These are phyloP conservation scores for Rugalucina vietnamica DNA, from an alignment of 2,888 invertebrate genomes.

Conservation along the genomic window DNA sequence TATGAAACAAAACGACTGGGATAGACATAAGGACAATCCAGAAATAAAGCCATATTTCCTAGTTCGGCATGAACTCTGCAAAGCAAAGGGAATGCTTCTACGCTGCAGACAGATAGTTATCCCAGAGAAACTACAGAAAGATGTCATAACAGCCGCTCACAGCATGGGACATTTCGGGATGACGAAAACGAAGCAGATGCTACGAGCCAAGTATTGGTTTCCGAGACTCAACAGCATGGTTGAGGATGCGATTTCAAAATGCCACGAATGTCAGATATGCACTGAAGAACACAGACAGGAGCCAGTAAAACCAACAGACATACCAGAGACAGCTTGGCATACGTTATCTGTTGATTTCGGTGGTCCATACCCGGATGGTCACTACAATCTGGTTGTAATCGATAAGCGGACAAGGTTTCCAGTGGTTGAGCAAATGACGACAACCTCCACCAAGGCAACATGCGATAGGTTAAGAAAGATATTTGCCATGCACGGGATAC, in stretches of 20 bases:
- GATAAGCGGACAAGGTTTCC: no score
- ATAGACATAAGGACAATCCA: not conserved
- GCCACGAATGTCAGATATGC: conserved; percentile 34
- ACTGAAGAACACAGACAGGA: conserved; percentile 27
- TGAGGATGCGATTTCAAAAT: conserved; percentile 14
- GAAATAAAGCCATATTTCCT: conserved; percentile 21
- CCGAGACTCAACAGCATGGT: no score
- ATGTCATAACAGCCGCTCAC: conserved; percentile 18
- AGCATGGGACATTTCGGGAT: conserved; percentile 28
- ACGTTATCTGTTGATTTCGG: conserved; percentile 23
- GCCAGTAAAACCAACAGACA: conserved; percentile 27
- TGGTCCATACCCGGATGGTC: no score
- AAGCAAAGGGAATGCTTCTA: conserved; percentile 22
- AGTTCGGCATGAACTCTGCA: conserved; percentile 16
- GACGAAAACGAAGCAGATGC: conserved; percentile 32
- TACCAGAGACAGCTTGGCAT: conserved; percentile 30
- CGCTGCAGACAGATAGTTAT: conserved; percentile 13
- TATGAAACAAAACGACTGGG: conserved; percentile 19
- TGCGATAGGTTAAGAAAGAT: conserved; percentile 21
- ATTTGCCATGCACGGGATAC: conserved; percentile 46
- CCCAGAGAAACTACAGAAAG: conserved; percentile 26
- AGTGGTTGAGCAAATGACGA: no score
- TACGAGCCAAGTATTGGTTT: no score
- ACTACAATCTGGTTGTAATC: no score
- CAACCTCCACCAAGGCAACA: conserved; percentile 18